Evolutionary conservation across 2,113 vertebrate species (phyloP).

Genomic region (Otocyon megalotis): DNA sequence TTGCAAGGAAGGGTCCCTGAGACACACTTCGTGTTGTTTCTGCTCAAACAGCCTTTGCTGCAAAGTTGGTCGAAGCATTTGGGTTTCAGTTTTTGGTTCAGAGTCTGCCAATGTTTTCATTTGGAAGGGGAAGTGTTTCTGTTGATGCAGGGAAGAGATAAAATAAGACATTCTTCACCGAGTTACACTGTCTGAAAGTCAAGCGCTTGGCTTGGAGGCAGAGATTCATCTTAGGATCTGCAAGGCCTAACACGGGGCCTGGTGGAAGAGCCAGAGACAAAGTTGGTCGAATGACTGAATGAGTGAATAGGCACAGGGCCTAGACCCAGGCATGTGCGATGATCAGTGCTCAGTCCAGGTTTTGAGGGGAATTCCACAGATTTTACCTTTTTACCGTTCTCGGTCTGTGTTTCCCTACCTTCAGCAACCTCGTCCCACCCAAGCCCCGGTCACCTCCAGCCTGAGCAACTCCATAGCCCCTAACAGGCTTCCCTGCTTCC

Average conservation of each 20-base stretch:
- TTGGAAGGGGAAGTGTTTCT: slow-evolving; percentile 74
- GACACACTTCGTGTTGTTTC: slow-evolving; percentile 60
- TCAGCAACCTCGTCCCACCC: background rate
- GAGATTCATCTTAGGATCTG: background rate
- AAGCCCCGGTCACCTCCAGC: background rate
- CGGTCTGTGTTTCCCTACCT: background rate
- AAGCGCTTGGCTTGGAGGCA: background rate
- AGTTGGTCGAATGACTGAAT: background rate
- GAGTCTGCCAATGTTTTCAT: slow-evolving; percentile 81
- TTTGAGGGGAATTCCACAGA: background rate
- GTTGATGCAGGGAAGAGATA: slow-evolving; percentile 64
- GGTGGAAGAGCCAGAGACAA: background rate
- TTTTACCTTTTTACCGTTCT: background rate
- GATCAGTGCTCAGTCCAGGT: background rate
- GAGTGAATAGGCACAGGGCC: background rate
- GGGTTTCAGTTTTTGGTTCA: slow-evolving; percentile 76
- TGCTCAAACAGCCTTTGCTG: slow-evolving; percentile 67
- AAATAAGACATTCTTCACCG: slow-evolving; percentile 63
- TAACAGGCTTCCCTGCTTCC: background rate
- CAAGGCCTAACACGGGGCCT: background rate
- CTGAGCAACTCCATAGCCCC: background rate
- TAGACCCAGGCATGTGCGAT: background rate
- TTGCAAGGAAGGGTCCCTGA: slow-evolving; percentile 38
- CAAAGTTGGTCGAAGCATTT: slow-evolving; percentile 76
- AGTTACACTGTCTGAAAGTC: slow-evolving; percentile 52